phyloP scores from a whole-genome alignment of 2,888 invertebrate genomes.

The Lasioglossum villosulum region DNA sequence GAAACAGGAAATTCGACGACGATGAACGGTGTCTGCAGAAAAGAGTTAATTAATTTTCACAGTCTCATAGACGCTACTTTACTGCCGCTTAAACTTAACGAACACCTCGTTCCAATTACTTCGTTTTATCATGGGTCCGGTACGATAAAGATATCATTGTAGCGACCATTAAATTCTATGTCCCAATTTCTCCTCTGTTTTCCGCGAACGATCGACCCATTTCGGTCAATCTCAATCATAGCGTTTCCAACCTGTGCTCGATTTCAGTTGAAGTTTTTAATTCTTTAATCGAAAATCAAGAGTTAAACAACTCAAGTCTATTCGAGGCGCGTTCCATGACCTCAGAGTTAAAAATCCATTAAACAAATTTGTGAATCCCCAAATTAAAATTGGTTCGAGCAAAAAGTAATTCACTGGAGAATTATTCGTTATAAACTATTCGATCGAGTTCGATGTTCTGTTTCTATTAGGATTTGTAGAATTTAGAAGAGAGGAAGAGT shows the following conservation, averaged over 20 bases:
- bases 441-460: too few species aligned
- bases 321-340: too few species aligned
- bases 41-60: not conserved
- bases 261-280: too few species aligned
- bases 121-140: not conserved
- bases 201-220: not conserved
- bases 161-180: not conserved
- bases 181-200: not conserved
- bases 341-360: not conserved
- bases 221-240: not conserved
- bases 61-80: not conserved
- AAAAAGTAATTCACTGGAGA: too few species aligned
- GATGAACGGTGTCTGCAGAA: not conserved
- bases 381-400: too few species aligned
- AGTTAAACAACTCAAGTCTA: not conserved
- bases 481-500: too few species aligned
- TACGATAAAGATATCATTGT: not conserved
- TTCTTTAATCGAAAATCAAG: not conserved
- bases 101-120: slow-evolving; percentile 4
- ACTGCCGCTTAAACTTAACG: slow-evolving; percentile 2
- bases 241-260: not conserved
- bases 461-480: not conserved
- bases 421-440: too few species aligned
- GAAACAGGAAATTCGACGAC: not conserved
- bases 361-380: not conserved